These are phyloP conservation scores for Musca domestica DNA, from an alignment of 1,140 invertebrate genomes.

Conservation along the genomic window DNA sequence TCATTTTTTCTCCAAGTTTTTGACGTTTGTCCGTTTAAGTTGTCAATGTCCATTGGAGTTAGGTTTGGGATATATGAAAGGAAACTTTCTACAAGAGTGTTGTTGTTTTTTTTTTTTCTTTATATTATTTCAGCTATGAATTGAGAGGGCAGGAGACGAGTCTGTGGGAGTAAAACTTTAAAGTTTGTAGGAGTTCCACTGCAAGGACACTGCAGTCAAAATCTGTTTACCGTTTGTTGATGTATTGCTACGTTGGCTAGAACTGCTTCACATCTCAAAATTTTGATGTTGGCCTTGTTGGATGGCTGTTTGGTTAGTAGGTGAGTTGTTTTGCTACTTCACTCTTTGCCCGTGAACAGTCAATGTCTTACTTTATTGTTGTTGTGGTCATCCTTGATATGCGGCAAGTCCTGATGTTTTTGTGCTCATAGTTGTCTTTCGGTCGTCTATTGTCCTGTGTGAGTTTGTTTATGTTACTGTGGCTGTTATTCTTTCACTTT, in stretches of 20 bases:
- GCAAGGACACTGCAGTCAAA: neutral
- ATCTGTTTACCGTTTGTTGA: conserved; percentile 13
- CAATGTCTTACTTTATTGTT: conserved; percentile 14
- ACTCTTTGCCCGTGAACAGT: neutral
- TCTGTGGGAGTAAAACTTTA: neutral
- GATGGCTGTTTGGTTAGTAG: no score
- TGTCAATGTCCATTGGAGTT: conserved; percentile 1
- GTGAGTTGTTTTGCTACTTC: neutral
- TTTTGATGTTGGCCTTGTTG: no score
- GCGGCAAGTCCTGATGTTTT: neutral
- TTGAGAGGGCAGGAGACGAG: no score
- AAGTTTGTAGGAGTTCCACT: neutral
- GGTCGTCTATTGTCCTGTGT: conserved; percentile 33
- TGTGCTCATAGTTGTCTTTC: conserved; percentile 26
- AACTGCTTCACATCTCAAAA: neutral
- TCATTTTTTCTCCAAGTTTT: neutral
- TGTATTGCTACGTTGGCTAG: neutral
- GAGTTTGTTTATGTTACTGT: conserved; percentile 24
- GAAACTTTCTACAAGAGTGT: neutral
- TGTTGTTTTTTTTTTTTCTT: neutral
- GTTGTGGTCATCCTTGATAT: conserved; percentile 17
- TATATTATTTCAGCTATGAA: neutral
- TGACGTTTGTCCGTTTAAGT: conserved; percentile 18
- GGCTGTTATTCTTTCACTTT: conserved; percentile 18
- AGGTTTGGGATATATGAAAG: neutral